Evolutionary conservation across 2,888 invertebrate species (phyloP).

Genomic region (Notocelia uddmanniana): DNA sequence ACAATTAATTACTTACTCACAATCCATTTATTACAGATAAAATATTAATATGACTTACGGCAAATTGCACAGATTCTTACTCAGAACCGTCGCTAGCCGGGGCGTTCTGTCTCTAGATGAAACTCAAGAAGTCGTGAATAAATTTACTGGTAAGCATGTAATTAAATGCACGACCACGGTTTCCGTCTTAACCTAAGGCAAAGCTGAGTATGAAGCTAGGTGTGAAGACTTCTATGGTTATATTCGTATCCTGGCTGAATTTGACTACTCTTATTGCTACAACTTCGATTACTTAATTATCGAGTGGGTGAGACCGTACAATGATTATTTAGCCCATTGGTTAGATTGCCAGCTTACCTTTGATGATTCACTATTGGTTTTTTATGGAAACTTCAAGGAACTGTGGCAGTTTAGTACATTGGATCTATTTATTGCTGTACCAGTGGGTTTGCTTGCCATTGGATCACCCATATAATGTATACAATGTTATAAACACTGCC

Average conservation of each 20-base stretch:
- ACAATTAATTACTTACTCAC: not conserved
- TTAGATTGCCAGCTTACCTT: not conserved
- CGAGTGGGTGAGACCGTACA: not conserved
- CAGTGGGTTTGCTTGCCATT: too few species aligned
- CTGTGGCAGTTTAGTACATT: too few species aligned
- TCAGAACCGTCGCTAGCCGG: slow-evolving; percentile 70
- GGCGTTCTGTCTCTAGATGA: slow-evolving; percentile 71
- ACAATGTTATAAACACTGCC: not conserved
- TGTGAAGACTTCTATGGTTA: not conserved
- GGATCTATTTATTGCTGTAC: too few species aligned
- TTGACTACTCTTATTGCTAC: not conserved
- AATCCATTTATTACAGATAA: not conserved
- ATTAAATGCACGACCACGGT: not conserved
- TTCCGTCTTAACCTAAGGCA: not conserved
- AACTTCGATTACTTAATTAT: not conserved
- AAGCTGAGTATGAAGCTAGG: too few species aligned
- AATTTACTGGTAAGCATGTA: slow-evolving; percentile 59
- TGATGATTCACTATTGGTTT: not conserved
- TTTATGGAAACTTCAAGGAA: too few species aligned
- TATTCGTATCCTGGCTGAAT: not conserved
- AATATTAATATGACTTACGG: slow-evolving; percentile 66
- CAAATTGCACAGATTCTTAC: slow-evolving; percentile 66
- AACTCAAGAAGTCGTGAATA: slow-evolving; percentile 57
- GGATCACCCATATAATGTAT: too few species aligned
- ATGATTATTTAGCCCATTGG: not conserved